Evolutionary conservation across 1,140 invertebrate genomes (phyloP).

Genomic region (Aradophagus sp.): DNA sequence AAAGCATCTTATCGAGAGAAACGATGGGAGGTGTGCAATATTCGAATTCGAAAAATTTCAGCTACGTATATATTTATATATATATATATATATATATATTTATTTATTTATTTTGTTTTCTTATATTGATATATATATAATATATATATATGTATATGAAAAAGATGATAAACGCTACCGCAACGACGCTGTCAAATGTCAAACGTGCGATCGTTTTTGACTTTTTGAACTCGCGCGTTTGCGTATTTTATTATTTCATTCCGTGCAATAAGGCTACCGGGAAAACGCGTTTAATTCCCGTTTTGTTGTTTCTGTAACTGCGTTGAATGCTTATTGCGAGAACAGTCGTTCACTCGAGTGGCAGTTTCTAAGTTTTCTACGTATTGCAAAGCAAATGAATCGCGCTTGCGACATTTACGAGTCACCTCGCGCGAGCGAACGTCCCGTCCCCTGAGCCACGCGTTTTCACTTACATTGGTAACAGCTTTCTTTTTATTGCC

Average conservation of each 20-base stretch:
- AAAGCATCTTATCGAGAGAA: slow-evolving; percentile 41
- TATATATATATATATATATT: no score
- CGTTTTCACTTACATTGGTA: no score
- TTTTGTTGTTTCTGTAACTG: slow-evolving; percentile 38
- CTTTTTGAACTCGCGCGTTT: slow-evolving; percentile 14
- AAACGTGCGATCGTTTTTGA: slow-evolving; percentile 12
- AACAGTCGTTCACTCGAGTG: slow-evolving; percentile 41
- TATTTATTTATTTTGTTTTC: no score
- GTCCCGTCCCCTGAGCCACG: no score
- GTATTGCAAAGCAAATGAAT: slow-evolving; percentile 28
- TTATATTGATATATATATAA: no score
- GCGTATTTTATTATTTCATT: slow-evolving; percentile 30
- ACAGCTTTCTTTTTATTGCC: no score
- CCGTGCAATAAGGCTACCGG: slow-evolving; percentile 44
- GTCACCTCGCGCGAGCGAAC: no score
- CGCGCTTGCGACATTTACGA: no score
- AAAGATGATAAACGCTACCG: slow-evolving; percentile 24
- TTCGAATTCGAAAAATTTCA: slow-evolving; percentile 33
- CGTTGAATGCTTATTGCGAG: slow-evolving; percentile 46
- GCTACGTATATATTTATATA: slow-evolving; percentile 12
- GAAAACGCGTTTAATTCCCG: slow-evolving; percentile 29
- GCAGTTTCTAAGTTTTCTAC: slow-evolving; percentile 45
- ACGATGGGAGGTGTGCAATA: slow-evolving; percentile 42
- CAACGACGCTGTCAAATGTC: slow-evolving; percentile 21
- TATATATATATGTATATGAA: no score